Evolutionary conservation across 37 sponge, comb jelly and placozoan genomes (phyloP).

Genomic region (Diacarnus erythraeanus): DNA sequence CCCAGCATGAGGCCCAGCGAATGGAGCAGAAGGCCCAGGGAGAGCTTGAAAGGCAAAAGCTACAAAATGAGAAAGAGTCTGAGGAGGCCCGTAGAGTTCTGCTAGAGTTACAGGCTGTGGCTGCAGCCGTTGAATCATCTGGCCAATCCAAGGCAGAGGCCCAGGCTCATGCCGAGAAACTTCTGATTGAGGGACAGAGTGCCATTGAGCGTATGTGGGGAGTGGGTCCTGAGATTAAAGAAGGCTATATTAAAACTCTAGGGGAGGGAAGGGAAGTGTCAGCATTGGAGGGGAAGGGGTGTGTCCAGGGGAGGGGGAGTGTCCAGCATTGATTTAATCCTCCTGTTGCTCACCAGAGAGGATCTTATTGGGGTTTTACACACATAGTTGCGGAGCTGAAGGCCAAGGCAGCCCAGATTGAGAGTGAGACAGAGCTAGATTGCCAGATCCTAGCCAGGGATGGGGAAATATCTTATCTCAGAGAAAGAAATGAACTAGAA

Average conservation of each 20-base stretch:
- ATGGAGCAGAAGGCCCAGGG: constrained; percentile 90
- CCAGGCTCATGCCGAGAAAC: constrained; percentile 83
- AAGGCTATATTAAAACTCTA: background rate
- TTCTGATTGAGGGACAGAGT: constrained; percentile 91
- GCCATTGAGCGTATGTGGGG: constrained; percentile 78
- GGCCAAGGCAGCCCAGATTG: constrained; percentile 81
- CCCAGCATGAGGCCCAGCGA: constrained; percentile 88
- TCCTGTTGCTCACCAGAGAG: background rate
- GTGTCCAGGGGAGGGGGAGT: background rate
- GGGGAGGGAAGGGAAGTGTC: background rate
- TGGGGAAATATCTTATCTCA: constrained; percentile 74
- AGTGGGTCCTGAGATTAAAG: background rate
- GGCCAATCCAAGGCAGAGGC: constrained; percentile 95
- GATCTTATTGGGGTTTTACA: background rate
- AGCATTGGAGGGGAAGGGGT: background rate
- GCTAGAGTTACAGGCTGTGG: constrained; percentile 84
- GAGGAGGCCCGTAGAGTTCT: constrained; percentile 79
- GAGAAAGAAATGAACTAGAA: constrained; percentile 81
- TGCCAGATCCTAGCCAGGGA: constrained; percentile 55
- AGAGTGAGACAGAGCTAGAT: constrained; percentile 70
- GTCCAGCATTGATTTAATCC: background rate
- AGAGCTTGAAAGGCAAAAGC: constrained; percentile 87
- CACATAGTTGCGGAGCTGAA: constrained; percentile 76
- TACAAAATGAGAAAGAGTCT: constrained; percentile 78
- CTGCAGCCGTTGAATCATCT: constrained; percentile 92